Evolutionary conservation across 2,113 vertebrate species (phyloP).

Genomic region (Rhea americana): DNA sequence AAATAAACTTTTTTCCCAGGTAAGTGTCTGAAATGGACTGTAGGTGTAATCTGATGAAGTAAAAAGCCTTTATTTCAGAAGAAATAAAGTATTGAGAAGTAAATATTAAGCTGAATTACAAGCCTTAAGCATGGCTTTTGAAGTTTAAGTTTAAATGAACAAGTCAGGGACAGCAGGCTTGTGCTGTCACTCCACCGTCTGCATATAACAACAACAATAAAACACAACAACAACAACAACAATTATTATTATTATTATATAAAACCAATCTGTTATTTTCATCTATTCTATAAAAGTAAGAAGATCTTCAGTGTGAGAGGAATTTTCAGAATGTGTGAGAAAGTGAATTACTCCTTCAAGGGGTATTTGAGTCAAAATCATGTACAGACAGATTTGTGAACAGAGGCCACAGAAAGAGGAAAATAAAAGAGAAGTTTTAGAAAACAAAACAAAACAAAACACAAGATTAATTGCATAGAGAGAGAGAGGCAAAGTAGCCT

Average conservation of each 20-base stretch:
- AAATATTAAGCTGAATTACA: background rate
- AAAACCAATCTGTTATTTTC: background rate
- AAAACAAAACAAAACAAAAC: background rate
- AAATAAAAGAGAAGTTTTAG: background rate
- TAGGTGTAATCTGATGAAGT: background rate
- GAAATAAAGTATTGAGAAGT: background rate
- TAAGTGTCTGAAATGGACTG: background rate
- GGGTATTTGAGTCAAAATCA: background rate
- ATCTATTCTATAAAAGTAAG: background rate
- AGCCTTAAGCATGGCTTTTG: background rate
- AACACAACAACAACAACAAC: background rate
- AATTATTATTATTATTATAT: background rate
- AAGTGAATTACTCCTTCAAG: background rate
- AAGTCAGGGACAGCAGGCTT: background rate
- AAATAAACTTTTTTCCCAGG: background rate
- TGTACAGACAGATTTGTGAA: background rate
- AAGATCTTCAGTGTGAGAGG: background rate
- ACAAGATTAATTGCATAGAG: background rate
- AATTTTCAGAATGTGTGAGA: background rate
- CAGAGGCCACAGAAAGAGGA: background rate
- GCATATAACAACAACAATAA: background rate
- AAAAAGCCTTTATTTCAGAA: background rate
- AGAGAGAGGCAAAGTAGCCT: background rate
- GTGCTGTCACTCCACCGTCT: background rate
- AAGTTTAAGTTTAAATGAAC: background rate